phyloP scores from a whole-genome alignment of 1,140 invertebrate species.

The Homarus americanus region DNA sequence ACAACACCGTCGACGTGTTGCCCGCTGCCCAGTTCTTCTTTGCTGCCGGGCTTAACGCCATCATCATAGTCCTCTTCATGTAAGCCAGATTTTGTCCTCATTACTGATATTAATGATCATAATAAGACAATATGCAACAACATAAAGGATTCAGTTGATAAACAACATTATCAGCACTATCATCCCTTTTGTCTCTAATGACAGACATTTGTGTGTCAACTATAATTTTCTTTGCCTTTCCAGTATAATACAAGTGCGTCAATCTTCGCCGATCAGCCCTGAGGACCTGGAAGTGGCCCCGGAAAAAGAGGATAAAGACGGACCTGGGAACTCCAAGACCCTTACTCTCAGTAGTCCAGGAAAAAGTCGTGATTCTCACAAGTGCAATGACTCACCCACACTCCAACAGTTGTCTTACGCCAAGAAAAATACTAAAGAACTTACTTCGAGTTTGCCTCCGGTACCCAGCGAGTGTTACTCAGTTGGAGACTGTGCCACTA shows the following conservation, averaged over 20 bases:
- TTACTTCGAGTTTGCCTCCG: neutral
- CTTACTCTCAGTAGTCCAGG: slow-evolving; percentile 19
- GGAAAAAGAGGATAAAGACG: neutral
- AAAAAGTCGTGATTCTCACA: too few relatives aligned
- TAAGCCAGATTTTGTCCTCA: slow-evolving; percentile 25
- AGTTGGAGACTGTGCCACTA: too few relatives aligned
- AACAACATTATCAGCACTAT: too few relatives aligned
- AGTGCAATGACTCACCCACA: neutral
- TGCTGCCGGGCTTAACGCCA: slow-evolving; percentile 48
- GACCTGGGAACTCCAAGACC: neutral
- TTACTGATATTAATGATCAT: neutral
- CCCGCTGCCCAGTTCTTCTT: slow-evolving; percentile 72
- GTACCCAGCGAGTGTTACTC: too few relatives aligned
- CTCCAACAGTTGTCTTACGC: neutral
- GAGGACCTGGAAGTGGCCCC: neutral
- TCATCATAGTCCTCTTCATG: slow-evolving; percentile 59
- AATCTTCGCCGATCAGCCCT: neutral
- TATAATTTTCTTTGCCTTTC: neutral
- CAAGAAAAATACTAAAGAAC: neutral
- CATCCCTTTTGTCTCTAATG: too few relatives aligned
- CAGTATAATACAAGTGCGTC: slow-evolving; percentile 5
- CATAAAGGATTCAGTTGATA: too few relatives aligned
- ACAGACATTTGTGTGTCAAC: too few relatives aligned
- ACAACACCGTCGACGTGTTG: slow-evolving; percentile 60
- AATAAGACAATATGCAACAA: too few relatives aligned